Evolutionary conservation across 35 echinoderm and acorn worm genomes (phyloP).

Genomic region (Heliocidaris erythrogramma): DNA sequence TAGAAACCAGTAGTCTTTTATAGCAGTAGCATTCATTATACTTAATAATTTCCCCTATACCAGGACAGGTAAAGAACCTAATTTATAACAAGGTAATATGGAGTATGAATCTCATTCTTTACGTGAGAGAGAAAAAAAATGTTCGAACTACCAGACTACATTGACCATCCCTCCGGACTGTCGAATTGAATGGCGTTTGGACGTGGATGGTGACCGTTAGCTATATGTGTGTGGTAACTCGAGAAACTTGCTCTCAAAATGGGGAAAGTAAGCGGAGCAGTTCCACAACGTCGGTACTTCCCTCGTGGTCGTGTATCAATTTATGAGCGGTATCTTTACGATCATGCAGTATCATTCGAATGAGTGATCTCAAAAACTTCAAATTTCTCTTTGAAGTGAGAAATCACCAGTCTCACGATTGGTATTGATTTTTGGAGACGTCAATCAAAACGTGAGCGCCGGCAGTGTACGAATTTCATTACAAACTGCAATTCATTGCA

Average conservation of each 20-base stretch:
- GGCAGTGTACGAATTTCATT: neutral
- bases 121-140: neutral
- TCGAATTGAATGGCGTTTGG: neutral
- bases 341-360: neutral
- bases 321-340: neutral
- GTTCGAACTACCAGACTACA: neutral
- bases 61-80: no score
- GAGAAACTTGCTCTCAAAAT: neutral
- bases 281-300: neutral
- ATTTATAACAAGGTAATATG: no score
- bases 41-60: no score
- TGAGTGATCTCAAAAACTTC: neutral
- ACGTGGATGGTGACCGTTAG: neutral
- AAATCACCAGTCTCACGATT: constrained; percentile 2
- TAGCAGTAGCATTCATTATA: no score
- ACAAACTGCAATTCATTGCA: neutral
- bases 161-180: neutral
- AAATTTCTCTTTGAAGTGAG: neutral
- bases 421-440: neutral
- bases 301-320: neutral
- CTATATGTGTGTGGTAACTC: neutral
- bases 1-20: no score
- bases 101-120: no score
- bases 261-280: neutral
- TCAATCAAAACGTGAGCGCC: neutral